Conservation (phyloP, 2,113 vertebrate species). For the Piprites chloris region DNA sequence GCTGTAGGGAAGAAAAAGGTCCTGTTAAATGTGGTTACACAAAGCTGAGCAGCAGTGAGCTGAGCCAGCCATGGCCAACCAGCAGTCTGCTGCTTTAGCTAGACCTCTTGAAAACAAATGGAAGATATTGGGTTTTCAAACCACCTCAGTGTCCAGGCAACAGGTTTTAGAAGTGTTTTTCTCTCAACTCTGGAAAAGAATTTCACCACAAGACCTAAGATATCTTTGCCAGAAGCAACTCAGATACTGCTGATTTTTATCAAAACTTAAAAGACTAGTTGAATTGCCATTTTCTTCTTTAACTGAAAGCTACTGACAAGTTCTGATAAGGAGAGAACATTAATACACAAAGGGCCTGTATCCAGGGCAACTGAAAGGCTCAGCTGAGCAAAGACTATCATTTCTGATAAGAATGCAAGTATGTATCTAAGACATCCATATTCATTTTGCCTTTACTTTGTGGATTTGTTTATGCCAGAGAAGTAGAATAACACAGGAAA, state of each 20-base stretch:
- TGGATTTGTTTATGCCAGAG: background rate
- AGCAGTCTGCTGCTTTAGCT: background rate
- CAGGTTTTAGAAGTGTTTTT: background rate
- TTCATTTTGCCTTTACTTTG: background rate
- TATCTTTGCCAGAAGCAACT: background rate
- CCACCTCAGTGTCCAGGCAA: background rate
- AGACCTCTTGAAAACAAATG: background rate
- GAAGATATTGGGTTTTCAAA: fast-evolving
- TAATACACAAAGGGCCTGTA: background rate
- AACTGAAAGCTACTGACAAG: background rate
- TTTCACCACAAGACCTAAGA: background rate
- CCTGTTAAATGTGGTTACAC: background rate
- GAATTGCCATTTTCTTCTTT: background rate
- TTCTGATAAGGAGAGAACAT: background rate
- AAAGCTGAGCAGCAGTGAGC: background rate
- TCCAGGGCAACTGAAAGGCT: background rate
- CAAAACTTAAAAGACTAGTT: background rate
- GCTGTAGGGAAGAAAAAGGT: background rate
- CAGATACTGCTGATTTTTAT: background rate
- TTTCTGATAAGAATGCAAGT: background rate
- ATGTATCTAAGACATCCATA: background rate
- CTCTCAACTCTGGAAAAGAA: background rate
- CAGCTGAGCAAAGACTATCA: background rate
- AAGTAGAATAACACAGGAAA: background rate
- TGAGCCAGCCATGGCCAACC: background rate